A percentile compares a stretch with the other conserved stretches of the same genome.
These are phyloP conservation scores for Aromia moschata DNA, from an alignment of 2,888 invertebrate genomes.

Conservation along the genomic window DNA sequence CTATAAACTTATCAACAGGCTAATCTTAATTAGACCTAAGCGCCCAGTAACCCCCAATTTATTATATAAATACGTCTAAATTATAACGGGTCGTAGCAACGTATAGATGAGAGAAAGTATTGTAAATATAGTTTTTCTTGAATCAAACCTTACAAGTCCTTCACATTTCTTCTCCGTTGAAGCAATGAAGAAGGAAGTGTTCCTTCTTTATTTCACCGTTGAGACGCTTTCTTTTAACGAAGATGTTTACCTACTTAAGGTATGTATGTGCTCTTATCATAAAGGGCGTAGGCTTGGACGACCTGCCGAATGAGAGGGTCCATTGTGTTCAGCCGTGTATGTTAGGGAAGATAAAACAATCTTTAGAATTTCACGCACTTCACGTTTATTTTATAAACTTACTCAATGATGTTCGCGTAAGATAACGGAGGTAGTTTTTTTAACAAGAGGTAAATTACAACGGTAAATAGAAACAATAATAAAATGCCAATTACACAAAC, in stretches of 20 bases:
- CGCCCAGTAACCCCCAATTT: not conserved
- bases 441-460: too few relatives aligned
- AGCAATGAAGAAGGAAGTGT: too few relatives aligned
- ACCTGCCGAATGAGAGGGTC: slow-evolving; percentile 11
- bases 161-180: too few relatives aligned
- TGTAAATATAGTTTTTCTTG: slow-evolving; percentile 3
- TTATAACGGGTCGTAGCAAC: not conserved
- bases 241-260: slow-evolving; percentile 11
- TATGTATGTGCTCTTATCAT: slow-evolving; percentile 9
- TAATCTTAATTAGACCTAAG: slow-evolving; percentile 7
- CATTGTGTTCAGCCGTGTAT: slow-evolving; percentile 12
- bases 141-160: slow-evolving; percentile 2
- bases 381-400: too few relatives aligned
- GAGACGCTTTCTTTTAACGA: too few relatives aligned
- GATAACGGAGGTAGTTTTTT: too few relatives aligned
- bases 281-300: slow-evolving; percentile 17
- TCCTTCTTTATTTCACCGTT: too few relatives aligned
- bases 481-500: too few relatives aligned
- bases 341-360: not conserved
- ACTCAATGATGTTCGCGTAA: not conserved
- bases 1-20: too few relatives aligned
- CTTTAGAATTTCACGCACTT: too few relatives aligned
- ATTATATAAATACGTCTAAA: not conserved
- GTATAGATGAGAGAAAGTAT: slow-evolving; percentile 2
- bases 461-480: too few relatives aligned